Evolutionary conservation across 2,797 vertebrate genomes (phyloP), one percentile per base, ranked within the genome.

Genomic region (Triplophysa yarkandensis): DNA sequence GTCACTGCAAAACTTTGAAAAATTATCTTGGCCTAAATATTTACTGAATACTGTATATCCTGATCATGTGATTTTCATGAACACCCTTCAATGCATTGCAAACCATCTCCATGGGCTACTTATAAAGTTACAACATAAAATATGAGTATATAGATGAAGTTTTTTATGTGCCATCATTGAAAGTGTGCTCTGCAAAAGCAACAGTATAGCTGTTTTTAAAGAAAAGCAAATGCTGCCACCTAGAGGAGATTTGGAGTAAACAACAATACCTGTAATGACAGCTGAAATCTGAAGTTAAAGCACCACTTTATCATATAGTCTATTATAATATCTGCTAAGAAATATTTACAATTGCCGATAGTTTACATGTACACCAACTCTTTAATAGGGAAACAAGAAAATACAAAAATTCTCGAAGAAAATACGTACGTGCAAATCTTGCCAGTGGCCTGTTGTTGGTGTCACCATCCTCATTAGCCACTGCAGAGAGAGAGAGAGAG

Each of bases 401-500:
- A 48, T 34, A 71, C 14, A 4, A 44, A n/a, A n/a, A 46, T 64
- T 34, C 50, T 72, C 9, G 6, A 36, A 60, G 41, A 17, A 52
- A 73, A 36, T 76, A 95, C 96, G 94, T 89, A 98, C 95, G 90
- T 78, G 92, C 87, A 89, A 96, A 95, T 81, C 90, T 92, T 44
- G 94, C 93, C 30, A 93, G 91, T 0, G 94, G 94, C 81, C 88
- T 91, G 73, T 83, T 86, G 78, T 94, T 92, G 86, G 92, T 94
- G 77, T 95, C 94, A 60, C 88, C 91, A 27, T 95, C 91, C 90
- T 98, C 95, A 60, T 98, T 98, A 74, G 96, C 96, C 88, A 97
- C 96, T 97, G 81, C 17, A 71, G 19, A 78, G 21, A 62, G 30
- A 54, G 6, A 65, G 46, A 65, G 46, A 70, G 72, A 62, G 77